Evolutionary conservation across 1,140 invertebrate species (phyloP).

Genomic region (Drosophila quadrilineata): DNA sequence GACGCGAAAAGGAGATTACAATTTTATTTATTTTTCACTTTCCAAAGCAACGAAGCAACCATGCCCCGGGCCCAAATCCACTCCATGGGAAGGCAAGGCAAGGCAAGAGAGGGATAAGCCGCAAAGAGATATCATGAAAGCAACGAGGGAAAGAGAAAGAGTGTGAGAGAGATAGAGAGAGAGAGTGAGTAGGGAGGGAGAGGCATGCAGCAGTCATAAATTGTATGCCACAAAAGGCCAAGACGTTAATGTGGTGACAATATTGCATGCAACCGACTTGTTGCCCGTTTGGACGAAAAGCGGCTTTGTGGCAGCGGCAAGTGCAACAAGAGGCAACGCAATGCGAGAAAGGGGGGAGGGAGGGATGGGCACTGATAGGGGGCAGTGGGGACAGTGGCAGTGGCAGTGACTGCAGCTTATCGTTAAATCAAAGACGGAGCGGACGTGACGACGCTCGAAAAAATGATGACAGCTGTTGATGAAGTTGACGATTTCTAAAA

Average conservation of each 20-base stretch:
- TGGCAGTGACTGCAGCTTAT: conserved; percentile 58
- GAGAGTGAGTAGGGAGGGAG: background rate
- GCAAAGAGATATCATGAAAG: conserved; percentile 10
- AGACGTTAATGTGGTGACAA: conserved; percentile 79
- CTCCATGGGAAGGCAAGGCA: too few species aligned
- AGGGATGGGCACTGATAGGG: conserved; percentile 23
- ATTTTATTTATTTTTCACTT: conserved; percentile 78
- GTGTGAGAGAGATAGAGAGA: background rate
- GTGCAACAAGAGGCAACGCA: conserved; percentile 37
- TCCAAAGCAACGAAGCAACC: conserved; percentile 57
- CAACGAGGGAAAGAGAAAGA: background rate
- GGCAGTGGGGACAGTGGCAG: conserved; percentile 4
- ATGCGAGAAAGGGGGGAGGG: conserved; percentile 5
- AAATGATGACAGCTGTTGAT: conserved; percentile 76
- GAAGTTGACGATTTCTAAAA: conserved; percentile 80
- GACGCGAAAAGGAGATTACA: conserved; percentile 73
- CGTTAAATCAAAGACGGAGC: conserved; percentile 59
- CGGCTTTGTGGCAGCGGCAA: conserved; percentile 47
- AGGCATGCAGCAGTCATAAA: conserved; percentile 70
- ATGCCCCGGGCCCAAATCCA: conserved; percentile 12
- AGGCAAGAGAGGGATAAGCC: too few species aligned
- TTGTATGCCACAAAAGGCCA: conserved; percentile 75
- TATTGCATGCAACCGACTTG: conserved; percentile 70
- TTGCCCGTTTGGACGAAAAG: conserved; percentile 47
- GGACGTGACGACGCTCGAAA: conserved; percentile 63